Percentiles rank a stretch among this genome's conserved stretches.
Evolutionary conservation across 2,888 invertebrate genomes (phyloP).

Genomic region (Leuctra nigra): DNA sequence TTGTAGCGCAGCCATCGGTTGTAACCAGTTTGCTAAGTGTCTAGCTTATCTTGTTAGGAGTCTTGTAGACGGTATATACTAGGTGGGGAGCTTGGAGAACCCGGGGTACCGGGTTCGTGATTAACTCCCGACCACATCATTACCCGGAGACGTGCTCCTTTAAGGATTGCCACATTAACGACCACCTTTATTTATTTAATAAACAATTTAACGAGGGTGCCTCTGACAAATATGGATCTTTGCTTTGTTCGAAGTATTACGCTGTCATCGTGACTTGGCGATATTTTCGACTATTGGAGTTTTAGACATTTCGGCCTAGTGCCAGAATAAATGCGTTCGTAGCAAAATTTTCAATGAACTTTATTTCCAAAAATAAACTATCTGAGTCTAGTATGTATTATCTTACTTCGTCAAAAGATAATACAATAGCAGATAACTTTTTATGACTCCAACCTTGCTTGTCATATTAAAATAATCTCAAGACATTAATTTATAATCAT

Average conservation of each 20-base stretch:
- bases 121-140: neutral
- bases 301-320: too few relatives aligned
- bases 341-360: too few relatives aligned
- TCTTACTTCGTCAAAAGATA: too few relatives aligned
- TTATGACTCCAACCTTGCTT: too few relatives aligned
- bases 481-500: too few relatives aligned
- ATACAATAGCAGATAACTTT: too few relatives aligned
- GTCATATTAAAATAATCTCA: too few relatives aligned
- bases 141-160: neutral
- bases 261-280: neutral
- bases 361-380: too few relatives aligned
- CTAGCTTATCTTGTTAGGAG: conserved; percentile 4
- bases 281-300: too few relatives aligned
- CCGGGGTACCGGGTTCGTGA: conserved; percentile 5
- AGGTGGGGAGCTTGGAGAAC: neutral
- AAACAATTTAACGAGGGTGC: conserved; percentile 7
- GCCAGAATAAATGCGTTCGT: too few relatives aligned
- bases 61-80: neutral
- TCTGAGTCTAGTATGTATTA: too few relatives aligned
- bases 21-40: neutral
- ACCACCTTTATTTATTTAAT: conserved; percentile 2
- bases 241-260: neutral
- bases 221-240: conserved; percentile 9
- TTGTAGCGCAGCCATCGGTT: neutral
- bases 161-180: neutral